phyloP scores from a whole-genome alignment of 2,888 invertebrate species.

The Ceramica pisi region DNA sequence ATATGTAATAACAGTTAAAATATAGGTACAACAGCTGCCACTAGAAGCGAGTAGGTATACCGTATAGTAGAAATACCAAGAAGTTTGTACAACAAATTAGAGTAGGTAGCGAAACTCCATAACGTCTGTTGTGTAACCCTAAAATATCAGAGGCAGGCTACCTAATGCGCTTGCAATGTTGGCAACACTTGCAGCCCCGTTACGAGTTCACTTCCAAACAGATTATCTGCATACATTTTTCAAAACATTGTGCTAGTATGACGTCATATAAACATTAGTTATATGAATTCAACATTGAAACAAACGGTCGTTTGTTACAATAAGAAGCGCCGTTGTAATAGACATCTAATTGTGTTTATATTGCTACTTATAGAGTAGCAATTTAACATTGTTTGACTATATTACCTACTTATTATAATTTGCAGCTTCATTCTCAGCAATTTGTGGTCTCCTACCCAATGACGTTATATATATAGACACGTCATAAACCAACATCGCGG shows the following conservation, averaged over 20 bases:
- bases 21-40: slow-evolving; percentile 36
- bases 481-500: no score
- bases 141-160: slow-evolving; percentile 39
- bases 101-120: slow-evolving; percentile 15
- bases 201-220: slow-evolving; percentile 42
- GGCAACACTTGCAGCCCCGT: slow-evolving; percentile 53
- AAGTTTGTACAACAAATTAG: slow-evolving; percentile 55
- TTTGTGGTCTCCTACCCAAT: slow-evolving; percentile 5
- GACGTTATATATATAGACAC: no score
- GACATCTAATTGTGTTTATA: slow-evolving; percentile 32
- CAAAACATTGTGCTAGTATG: slow-evolving; percentile 45
- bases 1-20: slow-evolving; percentile 24
- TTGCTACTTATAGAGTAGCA: slow-evolving; percentile 21
- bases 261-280: slow-evolving; percentile 36
- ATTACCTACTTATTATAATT: slow-evolving; percentile 35
- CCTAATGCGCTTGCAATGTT: slow-evolving; percentile 52
- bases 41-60: background rate
- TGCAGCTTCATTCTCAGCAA: slow-evolving; percentile 25
- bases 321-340: slow-evolving; percentile 21
- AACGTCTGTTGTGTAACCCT: slow-evolving; percentile 31
- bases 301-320: slow-evolving; percentile 28
- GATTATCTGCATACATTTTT: slow-evolving; percentile 56
- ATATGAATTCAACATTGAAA: slow-evolving; percentile 44
- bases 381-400: slow-evolving; percentile 25
- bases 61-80: slow-evolving; percentile 4